These are phyloP conservation scores for Amazona vittata DNA, from an alignment of 2,113 vertebrate species.

Conservation along the genomic window DNA sequence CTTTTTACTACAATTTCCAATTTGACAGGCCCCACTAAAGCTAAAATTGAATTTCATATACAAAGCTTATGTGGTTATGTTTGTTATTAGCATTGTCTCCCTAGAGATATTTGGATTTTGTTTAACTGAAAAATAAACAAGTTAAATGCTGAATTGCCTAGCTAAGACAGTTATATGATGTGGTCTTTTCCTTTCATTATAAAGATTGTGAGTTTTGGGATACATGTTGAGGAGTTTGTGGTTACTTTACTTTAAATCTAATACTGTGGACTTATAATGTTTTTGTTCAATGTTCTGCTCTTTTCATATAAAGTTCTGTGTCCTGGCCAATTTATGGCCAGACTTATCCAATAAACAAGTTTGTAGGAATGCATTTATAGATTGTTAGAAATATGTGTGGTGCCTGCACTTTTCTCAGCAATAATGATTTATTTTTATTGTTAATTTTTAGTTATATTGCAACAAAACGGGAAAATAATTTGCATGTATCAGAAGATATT, in stretches of 20 bases:
- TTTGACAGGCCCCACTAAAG: conserved; percentile 58
- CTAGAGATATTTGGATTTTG: conserved; percentile 64
- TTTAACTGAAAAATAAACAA: conserved; percentile 72
- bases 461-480: neutral
- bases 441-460: conserved; percentile 17
- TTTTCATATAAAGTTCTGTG: conserved; percentile 62
- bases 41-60: conserved; percentile 67
- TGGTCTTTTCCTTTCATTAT: conserved; percentile 59
- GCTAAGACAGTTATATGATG: conserved; percentile 65
- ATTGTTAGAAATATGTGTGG: conserved; percentile 60
- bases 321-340: conserved; percentile 57
- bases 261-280: conserved; percentile 16
- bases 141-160: conserved; percentile 41
- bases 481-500: neutral
- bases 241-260: conserved; percentile 56
- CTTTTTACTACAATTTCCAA: conserved; percentile 59
- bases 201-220: conserved; percentile 48
- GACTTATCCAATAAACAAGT: conserved; percentile 65
- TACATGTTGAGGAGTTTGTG: conserved; percentile 51
- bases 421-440: conserved; percentile 17
- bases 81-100: conserved; percentile 69
- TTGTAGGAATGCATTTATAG: conserved; percentile 66
- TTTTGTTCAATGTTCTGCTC: conserved; percentile 48
- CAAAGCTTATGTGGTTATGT: conserved; percentile 60
- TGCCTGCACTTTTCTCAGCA: conserved; percentile 35